These are phyloP conservation scores for Sepioteuthis lessoniana DNA, from an alignment of 2,888 invertebrate genomes.

Conservation along the genomic window DNA sequence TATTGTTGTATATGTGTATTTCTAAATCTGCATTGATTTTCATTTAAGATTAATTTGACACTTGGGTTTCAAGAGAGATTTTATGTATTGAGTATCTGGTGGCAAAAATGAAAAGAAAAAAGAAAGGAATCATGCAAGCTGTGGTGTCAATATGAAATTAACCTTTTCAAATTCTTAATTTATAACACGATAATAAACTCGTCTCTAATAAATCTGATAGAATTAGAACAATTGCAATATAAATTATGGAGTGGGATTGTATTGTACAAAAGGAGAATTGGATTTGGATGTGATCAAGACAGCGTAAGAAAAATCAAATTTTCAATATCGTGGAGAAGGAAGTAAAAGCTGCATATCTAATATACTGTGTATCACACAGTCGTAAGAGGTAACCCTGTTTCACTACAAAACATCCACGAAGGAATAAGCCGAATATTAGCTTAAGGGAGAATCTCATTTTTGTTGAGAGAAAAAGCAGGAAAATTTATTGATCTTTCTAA, in stretches of 20 bases:
- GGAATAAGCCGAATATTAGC: too few relatives aligned
- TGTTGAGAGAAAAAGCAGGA: too few relatives aligned
- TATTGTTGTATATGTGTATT: not conserved
- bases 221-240: not conserved
- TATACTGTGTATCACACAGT: too few relatives aligned
- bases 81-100: not conserved
- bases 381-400: too few relatives aligned
- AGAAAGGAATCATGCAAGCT: not conserved
- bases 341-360: too few relatives aligned
- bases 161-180: not conserved
- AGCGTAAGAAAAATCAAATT: too few relatives aligned
- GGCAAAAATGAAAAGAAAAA: too few relatives aligned
- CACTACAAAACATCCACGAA: too few relatives aligned
- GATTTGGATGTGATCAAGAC: not conserved
- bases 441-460: too few relatives aligned
- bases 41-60: not conserved
- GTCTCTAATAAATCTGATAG: not conserved
- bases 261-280: not conserved
- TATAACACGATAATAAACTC: not conserved
- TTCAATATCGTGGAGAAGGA: too few relatives aligned
- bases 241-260: not conserved
- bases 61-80: not conserved
- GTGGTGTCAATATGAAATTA: not conserved
- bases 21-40: not conserved
- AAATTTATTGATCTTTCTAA: too few relatives aligned